Base-by-base conservation (phyloP, 1,140 invertebrate species). In the Lordiphosa stackelbergi region DNA sequence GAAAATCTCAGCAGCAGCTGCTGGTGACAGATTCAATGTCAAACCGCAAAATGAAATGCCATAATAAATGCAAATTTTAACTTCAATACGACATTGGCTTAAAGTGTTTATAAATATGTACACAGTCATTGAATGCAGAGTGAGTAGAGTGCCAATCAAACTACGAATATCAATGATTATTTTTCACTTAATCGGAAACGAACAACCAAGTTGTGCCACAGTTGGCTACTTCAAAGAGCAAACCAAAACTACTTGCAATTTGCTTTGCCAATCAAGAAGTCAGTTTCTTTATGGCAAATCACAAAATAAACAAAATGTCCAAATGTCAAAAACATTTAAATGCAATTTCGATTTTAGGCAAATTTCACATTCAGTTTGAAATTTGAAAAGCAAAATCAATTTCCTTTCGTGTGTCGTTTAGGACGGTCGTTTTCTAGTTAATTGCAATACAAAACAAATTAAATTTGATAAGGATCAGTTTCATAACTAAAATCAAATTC, bases 41-140 rank as follows among this genome's bases (percentile, higher is more conserved):
- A 42, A 64, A 64, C 61, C 61, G 28, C 61, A 54, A 36, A 47
- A 42, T 42, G 41, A 28, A 64, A 64, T 64, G 64, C 53, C 61
- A 47, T 9, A 28, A 19, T 35, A 64, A 64, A 64, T 36, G 64
- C 63, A 47, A 28, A 64, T 35, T 40, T 34, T 34, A 22, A 35
- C 36, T 49, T 59, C 61, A 64, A 46, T 64, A 48, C 60, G 60
- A 64, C 61, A 64, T 64, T 47, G 35, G 22, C 19, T 40, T 35
- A 19, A 24, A 47, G 13, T 40, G 49, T 43, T 38, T 34, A 64
- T 64, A 64, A 31, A 31, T 64, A 37, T 54, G 34, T 35, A 5
- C 40, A 28, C 5, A 12, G 13, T 16, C 13, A 1, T 16, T 31
- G 46, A 9, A 53, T 64, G 64, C 35, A 64, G 64, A 64, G 58